Conservation (phyloP, 2,888 invertebrate genomes). For the Eremobia ochroleuca region DNA sequence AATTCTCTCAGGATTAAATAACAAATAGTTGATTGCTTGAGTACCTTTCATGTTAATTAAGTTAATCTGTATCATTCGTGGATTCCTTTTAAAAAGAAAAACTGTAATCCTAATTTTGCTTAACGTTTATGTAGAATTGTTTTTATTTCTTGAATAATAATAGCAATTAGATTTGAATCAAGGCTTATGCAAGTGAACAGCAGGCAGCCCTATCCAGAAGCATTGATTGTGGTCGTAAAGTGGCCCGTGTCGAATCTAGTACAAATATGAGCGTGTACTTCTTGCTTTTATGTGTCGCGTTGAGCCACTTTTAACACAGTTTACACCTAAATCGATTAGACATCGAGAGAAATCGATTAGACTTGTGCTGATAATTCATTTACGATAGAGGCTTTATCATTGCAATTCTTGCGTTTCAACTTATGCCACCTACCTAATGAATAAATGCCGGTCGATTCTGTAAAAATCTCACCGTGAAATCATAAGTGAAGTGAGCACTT, state of each 20-base stretch:
- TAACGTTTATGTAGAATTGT: background rate
- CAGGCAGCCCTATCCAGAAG: constrained; percentile 67
- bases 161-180: constrained; percentile 4
- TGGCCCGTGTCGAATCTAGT: constrained; percentile 83
- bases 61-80: background rate
- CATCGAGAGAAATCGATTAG: constrained; percentile 88
- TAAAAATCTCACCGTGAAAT: no score
- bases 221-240: constrained; percentile 81
- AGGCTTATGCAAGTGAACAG: constrained; percentile 9
- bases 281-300: constrained; percentile 79
- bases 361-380: constrained; percentile 84
- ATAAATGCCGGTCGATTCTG: no score
- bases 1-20: background rate
- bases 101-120: background rate
- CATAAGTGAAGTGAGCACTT: no score
- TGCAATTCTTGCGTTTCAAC: constrained; percentile 73
- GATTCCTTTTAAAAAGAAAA: background rate
- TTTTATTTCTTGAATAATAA: constrained; percentile 5
- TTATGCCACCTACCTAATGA: constrained; percentile 56
- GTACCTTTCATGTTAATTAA: background rate
- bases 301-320: constrained; percentile 83
- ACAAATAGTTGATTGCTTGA: background rate
- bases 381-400: constrained; percentile 82
- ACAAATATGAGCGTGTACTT: constrained; percentile 85
- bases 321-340: constrained; percentile 89